Percentiles rank a stretch among this genome's conserved stretches.
Conservation (phyloP, 2,113 vertebrate genomes). For the Chaetodon trifascialis region DNA sequence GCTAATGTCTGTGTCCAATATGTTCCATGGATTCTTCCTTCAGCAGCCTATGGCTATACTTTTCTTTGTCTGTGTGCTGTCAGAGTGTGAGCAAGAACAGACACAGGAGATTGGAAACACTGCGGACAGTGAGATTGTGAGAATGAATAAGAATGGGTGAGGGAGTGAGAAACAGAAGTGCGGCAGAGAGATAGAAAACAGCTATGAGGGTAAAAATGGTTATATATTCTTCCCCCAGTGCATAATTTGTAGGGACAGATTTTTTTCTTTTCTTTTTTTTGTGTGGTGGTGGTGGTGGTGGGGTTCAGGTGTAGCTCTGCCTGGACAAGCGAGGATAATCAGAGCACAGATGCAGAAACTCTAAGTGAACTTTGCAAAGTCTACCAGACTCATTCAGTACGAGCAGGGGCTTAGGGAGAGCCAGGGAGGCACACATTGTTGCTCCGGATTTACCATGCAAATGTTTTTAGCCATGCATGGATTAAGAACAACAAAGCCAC, state of each 20-base stretch:
- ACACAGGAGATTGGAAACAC: conserved; percentile 47
- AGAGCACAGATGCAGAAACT: conserved; percentile 67
- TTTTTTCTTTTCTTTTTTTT: not conserved
- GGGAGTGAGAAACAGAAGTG: conserved; percentile 9
- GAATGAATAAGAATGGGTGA: conserved; percentile 48
- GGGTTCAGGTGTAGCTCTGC: conserved; percentile 45
- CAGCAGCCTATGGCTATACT: conserved; percentile 17
- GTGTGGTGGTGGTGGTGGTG: no score
- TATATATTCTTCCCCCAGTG: conserved; percentile 15
- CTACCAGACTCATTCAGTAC: conserved; percentile 38
- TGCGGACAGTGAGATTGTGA: conserved; percentile 24
- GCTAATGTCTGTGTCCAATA: conserved; percentile 11
- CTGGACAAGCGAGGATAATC: conserved; percentile 58
- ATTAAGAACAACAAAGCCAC: conserved; percentile 65
- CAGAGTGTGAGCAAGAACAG: conserved; percentile 29
- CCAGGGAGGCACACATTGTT: conserved; percentile 58
- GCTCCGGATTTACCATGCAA: conserved; percentile 65
- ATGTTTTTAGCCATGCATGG: conserved; percentile 70
- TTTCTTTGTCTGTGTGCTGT: conserved; percentile 8
- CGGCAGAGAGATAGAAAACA: conserved; percentile 5
- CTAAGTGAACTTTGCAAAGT: conserved; percentile 73
- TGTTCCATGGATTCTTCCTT: conserved; percentile 12
- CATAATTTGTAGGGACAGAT: conserved; percentile 34
- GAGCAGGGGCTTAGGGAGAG: conserved; percentile 56
- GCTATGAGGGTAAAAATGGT: conserved; percentile 11